Conservation (phyloP, 2,888 invertebrate species). For the Xestia rhomboidea region DNA sequence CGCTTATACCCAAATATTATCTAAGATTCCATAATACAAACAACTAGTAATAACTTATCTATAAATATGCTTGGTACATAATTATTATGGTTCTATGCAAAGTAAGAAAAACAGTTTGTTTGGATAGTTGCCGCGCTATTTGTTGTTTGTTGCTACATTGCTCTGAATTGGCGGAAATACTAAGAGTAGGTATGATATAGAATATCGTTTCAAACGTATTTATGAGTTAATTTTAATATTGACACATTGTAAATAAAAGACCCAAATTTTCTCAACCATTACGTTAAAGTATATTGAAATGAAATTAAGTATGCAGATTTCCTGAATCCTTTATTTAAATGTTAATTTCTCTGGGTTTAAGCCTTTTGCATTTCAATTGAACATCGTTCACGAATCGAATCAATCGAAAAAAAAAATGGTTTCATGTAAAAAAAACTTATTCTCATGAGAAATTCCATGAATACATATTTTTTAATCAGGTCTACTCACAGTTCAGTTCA, state of each 20-base stretch:
- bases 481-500: background rate
- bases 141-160: too few species aligned
- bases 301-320: slow-evolving; percentile 50
- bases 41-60: too few species aligned
- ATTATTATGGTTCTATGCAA: too few species aligned
- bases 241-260: slow-evolving; percentile 1
- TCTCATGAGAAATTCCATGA: background rate
- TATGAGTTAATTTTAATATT: background rate
- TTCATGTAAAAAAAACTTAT: slow-evolving; percentile 20
- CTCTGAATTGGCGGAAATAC: background rate
- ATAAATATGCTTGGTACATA: too few species aligned
- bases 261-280: slow-evolving; percentile 13
- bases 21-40: too few species aligned
- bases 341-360: slow-evolving; percentile 39
- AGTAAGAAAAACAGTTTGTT: too few species aligned
- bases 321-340: slow-evolving; percentile 45
- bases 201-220: background rate
- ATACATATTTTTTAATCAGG: background rate
- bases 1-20: too few species aligned
- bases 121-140: too few species aligned
- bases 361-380: slow-evolving; percentile 41
- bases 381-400: slow-evolving; percentile 20
- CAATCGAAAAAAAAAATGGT: slow-evolving; percentile 36
- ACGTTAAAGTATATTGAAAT: slow-evolving; percentile 30
- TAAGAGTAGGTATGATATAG: background rate